Base-by-base conservation (phyloP, 2,797 vertebrate species). In the Hippocampus kuda region DNA sequence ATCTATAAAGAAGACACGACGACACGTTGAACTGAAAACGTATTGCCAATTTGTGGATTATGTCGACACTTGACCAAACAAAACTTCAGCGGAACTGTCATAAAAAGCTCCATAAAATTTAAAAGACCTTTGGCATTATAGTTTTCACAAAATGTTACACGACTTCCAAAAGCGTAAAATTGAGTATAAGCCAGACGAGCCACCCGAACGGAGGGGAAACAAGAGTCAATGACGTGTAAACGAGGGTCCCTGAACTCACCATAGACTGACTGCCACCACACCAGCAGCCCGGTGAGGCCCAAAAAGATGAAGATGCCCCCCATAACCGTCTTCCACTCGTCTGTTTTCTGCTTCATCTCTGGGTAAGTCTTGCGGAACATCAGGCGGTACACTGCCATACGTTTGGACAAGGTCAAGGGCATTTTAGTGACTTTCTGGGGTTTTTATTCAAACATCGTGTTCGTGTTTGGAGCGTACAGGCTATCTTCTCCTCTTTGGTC, bases 291-390 rank as follows among this genome's bases (percentile, higher is more conserved):
- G 0, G 93, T 93, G 49, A 94, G 3, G n/a, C 93, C 93, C 0
- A 91, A 0, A 34, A 94, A 92, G 70, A 93, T 70, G 65, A 94
- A 87, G 66, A 92, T 68, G 0, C 86, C 86, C 0, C 91, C 94
- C 0, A 92, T 0, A 24, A 95, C 91, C 0, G 92, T 92, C 84
- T 94, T 95, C 94, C 93, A 95, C 68, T 95, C 92, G 0, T 56
- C 74, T 6, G 86, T 71, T 0, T 73, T 74, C 62, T 72, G 77
- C 69, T 86, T 92, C 92, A 95, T 94, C 85, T 96, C 93, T 0
- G 92, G 79, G 10, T 88, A 94, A 2, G 88, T 93, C 76, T 90
- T 71, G 1, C 76, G 69, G 85, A 93, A 95, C 71, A 69, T 77
- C 26, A 96, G 69, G 57, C 90, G 89, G 75, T 96, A 96, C 83